Conservation (phyloP, 2,797 vertebrate genomes). For the Amniataba percoides region DNA sequence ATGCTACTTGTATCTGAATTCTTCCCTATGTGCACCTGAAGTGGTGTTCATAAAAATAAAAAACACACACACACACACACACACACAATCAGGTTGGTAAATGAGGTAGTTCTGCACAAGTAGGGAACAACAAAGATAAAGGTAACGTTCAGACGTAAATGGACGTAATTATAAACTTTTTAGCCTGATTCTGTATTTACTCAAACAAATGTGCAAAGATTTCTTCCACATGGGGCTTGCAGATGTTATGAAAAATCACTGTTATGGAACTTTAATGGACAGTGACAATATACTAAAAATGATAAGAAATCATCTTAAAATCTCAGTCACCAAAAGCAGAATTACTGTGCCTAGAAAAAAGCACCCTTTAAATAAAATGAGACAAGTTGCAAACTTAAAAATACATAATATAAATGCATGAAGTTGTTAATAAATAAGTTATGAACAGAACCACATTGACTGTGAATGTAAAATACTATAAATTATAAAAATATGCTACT, state of each 20-base stretch:
- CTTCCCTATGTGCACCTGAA: constrained; percentile 29
- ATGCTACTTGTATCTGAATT: constrained; percentile 19
- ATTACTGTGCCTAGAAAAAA: too few relatives aligned
- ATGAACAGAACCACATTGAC: too few relatives aligned
- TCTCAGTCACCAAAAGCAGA: too few relatives aligned
- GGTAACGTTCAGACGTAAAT: neutral
- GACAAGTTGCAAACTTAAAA: neutral
- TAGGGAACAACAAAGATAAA: neutral
- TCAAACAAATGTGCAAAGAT: neutral
- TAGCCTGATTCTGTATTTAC: neutral
- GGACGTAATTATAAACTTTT: neutral
- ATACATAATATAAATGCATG: neutral
- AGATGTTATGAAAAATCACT: neutral
- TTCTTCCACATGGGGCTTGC: neutral
- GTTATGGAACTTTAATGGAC: neutral
- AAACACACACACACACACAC: too few relatives aligned
- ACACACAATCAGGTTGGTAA: constrained; percentile 6
- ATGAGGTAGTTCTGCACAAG: constrained; percentile 7
- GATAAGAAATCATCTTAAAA: too few relatives aligned
- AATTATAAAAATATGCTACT: neutral
- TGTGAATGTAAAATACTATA: neutral
- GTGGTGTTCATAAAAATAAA: constrained; percentile 14
- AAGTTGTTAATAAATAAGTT: neutral
- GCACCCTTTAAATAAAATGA: too few relatives aligned
- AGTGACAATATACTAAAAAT: neutral